Percentiles rank a stretch among this genome's conserved stretches.
Conservation (phyloP, 1,140 invertebrate genomes). For the Hestina assimilis region DNA sequence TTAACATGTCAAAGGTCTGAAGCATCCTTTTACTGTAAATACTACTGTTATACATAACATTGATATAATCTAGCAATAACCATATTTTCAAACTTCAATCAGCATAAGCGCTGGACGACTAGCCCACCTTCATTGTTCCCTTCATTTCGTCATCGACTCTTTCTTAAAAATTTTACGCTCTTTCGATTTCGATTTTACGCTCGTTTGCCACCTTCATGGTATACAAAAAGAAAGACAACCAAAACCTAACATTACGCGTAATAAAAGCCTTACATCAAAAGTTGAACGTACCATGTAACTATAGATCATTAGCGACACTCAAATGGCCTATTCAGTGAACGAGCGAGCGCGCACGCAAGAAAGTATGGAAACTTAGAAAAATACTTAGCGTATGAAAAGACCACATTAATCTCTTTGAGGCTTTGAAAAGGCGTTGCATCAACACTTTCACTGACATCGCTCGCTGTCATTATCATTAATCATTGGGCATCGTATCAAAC, state of each 20-base stretch:
- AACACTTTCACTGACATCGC: slow-evolving; percentile 50
- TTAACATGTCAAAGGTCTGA: too few species aligned
- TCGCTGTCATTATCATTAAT: slow-evolving; percentile 47
- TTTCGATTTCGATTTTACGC: too few species aligned
- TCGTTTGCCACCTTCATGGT: too few species aligned
- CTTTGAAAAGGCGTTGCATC: slow-evolving; percentile 46
- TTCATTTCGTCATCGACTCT: too few species aligned
- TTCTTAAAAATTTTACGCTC: too few species aligned
- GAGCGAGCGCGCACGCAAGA: slow-evolving; percentile 4
- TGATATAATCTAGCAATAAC: too few species aligned
- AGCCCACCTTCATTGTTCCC: too few species aligned
- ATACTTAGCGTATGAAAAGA: slow-evolving; percentile 40
- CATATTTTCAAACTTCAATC: too few species aligned
- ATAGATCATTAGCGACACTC: slow-evolving; percentile 22
- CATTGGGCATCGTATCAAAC: slow-evolving; percentile 46
- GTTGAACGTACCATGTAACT: slow-evolving; percentile 14
- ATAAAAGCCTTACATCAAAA: slow-evolving; percentile 8
- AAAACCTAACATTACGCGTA: background rate
- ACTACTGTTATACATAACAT: too few species aligned
- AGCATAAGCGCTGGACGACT: too few species aligned
- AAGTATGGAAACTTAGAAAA: slow-evolving; percentile 46
- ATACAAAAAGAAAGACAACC: slow-evolving; percentile 2
- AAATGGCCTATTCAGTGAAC: slow-evolving; percentile 9
- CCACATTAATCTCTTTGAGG: slow-evolving; percentile 51
- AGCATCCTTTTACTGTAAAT: too few species aligned